Evolutionary conservation across 2,113 vertebrate genomes (phyloP), one percentile per base, ranked within the genome.

Genomic region (Tychaedon coryphoeus): DNA sequence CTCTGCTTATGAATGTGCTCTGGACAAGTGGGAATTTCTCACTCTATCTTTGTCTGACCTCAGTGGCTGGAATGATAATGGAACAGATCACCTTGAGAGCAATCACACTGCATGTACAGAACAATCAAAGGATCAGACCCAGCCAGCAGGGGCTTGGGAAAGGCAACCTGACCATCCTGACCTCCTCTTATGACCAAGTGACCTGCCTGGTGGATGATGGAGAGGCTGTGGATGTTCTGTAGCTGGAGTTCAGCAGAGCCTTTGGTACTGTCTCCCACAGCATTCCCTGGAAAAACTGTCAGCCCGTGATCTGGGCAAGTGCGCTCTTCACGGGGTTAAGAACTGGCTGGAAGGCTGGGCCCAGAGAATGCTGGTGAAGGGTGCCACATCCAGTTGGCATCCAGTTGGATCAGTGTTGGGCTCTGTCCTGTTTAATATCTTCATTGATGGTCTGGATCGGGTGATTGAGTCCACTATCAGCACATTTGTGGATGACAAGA

Each of bases 341-440:
- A 48, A 3, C 50, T 48, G 42, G 1, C 34, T 47, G n/a, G 19
- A n/a, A 10, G 43, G 16, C 43, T 10, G 16, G 8, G 29, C 51
- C 51, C 43, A 11, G 24, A 13, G 10, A 0, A 0, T 48, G 42
- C 19, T 1, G n/a, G 23, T 47, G 40, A 73, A 2, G 2, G 0
- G 4, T 72, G 47, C 5, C 14, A 12, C 23, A 42, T 29, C 6
- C 51, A 57, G 24, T 1, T 29, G 34, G 19, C 4, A 6, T 9
- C 10, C 17, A 16, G 10, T 13, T 50, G 18, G 17, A 50, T n/a
- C 29, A 12, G 3, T 76, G 34, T 7, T 26, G 23, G 57, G 22
- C 8, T 23, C 45, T 5, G 29, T 40, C 34, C 10, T 50, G 10
- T 51, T 61, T 40, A 16, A 4, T 17, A 26, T 22, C 22, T 20